These are phyloP conservation scores for Penaeus vannamei DNA, from an alignment of 1,140 invertebrate genomes.

Conservation along the genomic window DNA sequence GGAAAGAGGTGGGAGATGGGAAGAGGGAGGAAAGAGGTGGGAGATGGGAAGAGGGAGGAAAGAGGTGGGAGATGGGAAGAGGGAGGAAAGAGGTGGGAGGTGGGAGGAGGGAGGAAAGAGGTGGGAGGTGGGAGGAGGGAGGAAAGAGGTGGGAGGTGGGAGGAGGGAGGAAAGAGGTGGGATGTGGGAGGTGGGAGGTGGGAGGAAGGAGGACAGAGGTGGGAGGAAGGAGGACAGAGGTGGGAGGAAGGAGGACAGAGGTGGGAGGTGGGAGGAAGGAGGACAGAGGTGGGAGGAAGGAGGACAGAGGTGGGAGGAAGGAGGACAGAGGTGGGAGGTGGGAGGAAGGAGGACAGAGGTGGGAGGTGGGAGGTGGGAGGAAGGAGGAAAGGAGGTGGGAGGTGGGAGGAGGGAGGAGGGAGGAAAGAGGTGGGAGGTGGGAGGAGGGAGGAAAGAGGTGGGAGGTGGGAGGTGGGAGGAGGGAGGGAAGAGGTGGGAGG, in stretches of 20 bases:
- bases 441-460: neutral
- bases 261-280: too few relatives aligned
- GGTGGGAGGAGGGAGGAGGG: neutral
- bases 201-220: neutral
- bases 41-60: neutral
- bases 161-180: too few relatives aligned
- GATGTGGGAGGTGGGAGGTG: neutral
- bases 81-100: neutral
- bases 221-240: neutral
- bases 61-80: slow-evolving; percentile 9
- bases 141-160: neutral
- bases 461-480: neutral
- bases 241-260: neutral
- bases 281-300: too few relatives aligned
- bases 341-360: too few relatives aligned
- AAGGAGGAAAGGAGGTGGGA: neutral
- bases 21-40: neutral
- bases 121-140: neutral
- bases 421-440: neutral
- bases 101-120: neutral
- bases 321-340: neutral
- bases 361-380: too few relatives aligned
- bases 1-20: neutral
- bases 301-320: neutral
- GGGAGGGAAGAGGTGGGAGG: neutral